A percentile compares a stretch with the other conserved stretches of the same genome.
phyloP scores from a whole-genome alignment of 1,140 invertebrate species.

The Neodiprion fabricii region DNA sequence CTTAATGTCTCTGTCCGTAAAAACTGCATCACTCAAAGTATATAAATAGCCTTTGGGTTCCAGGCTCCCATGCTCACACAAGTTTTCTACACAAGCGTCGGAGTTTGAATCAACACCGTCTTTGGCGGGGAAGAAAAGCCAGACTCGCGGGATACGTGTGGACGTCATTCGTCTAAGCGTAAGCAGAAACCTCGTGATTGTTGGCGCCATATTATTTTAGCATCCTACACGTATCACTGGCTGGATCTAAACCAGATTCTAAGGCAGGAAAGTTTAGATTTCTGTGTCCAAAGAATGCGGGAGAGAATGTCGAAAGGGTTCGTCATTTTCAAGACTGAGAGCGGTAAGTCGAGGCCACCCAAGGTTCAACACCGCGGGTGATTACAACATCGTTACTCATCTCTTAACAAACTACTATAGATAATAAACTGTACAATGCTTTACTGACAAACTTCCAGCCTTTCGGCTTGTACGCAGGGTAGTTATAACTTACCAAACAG shows the following conservation, averaged over 20 bases:
- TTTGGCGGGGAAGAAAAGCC: slow-evolving; percentile 2
- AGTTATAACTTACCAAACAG: too few species aligned
- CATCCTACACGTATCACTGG: slow-evolving; percentile 3
- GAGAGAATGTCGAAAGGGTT: neutral
- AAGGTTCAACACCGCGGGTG: neutral
- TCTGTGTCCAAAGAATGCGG: neutral
- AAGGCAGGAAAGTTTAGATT: neutral
- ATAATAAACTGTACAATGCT: too few species aligned
- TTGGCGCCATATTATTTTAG: slow-evolving; percentile 10
- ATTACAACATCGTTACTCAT: neutral
- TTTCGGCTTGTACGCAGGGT: too few species aligned
- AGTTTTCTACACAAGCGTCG: slow-evolving; percentile 2
- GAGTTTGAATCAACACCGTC: slow-evolving; percentile 7
- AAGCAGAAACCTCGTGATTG: slow-evolving; percentile 15
- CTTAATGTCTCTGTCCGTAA: neutral
- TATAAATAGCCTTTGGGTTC: neutral
- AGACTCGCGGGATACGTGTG: neutral
- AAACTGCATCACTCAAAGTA: neutral
- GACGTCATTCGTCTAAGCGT: slow-evolving; percentile 11
- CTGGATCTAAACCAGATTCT: neutral
- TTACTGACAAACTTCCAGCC: too few species aligned
- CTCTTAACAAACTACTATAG: too few species aligned
- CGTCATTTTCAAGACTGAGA: neutral
- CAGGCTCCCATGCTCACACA: neutral
- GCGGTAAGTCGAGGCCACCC: neutral